Base-by-base conservation (phyloP, 2,113 vertebrate species). In the Tor tambroides region DNA sequence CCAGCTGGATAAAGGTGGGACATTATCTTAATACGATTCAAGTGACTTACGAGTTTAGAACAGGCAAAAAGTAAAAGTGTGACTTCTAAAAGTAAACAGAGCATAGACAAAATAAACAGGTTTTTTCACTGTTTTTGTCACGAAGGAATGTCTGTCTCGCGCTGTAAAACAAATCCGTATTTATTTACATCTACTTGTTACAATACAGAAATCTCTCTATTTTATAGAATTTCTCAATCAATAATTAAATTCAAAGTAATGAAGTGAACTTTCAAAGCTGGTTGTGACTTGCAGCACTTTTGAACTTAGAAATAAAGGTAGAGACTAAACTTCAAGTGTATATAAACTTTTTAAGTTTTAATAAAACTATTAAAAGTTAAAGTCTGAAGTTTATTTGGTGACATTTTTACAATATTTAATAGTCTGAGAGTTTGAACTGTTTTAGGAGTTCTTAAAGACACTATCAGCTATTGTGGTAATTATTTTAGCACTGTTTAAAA, bases 1-100 rank as follows among this genome's bases (percentile, higher is more conserved):
- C 91, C 80, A 87, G 59, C n/a, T 89, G 92, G 88, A 88, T 41
- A 85, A 92, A 93, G 93, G 95, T 95, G 87, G 87, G 84, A 71
- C 61, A 80, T 28, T 79, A 12, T 61, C 79, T 72, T 65, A 26
- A 46, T 74, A 35, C 30, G 21, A 67, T 69, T 75, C n/a, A 32
- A 63, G 41, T 4, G 8, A 56, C 41, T 85, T 35, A 81, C 86
- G 46, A 80, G 67, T 87, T 65, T 30, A 32, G 21, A 65, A 46
- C 23, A 51, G 46, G 15, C 41, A 59, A 74, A 49, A 28, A 17
- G 2, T 7, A 61, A 49, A 28, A 28, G 12, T 3, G 2, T 2
- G n/a, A n/a, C n/a, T 23, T 11, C 32, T 32, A 54, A 32, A 28
- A 54, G 0, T 54, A 4, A 30, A 32, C 30, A 21, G 7, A 76